Base-by-base conservation (phyloP, 2,797 vertebrate genomes). In the Mycteria americana region DNA sequence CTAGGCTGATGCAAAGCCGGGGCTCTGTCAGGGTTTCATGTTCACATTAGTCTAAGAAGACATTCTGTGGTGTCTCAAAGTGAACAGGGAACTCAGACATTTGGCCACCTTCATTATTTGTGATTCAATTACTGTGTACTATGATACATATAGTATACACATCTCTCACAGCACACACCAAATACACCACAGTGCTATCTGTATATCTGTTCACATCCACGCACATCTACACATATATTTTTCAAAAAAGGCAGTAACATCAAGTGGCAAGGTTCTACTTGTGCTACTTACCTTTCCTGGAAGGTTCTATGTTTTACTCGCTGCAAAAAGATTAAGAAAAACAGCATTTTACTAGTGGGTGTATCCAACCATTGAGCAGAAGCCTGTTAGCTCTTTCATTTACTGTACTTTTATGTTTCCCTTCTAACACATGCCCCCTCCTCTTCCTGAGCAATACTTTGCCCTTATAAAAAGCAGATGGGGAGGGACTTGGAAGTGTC, bases 301-400 rank as follows among this genome's bases (percentile, higher is more conserved):
- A 98, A 97, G 89, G 92, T 95, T 97, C 97, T 98, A 78, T 98
- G 97, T 95, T 98, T 98, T 89, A 98, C 97, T 97, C 98, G 97
- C 98, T 98, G 97, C 72, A 14, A 95, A 98, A 97, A 97, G 88
- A 97, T 93, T 95, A 97, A 97, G 95, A 93, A 93, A 96, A 97
- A 95, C 87, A 96, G 23, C 46, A 31, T 95, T 96, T 97, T 97
- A 97, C 91, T 95, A 90, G 85, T 91, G 79, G 88, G 33, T 88
- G 94, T 85, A 91, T 86, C 89, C 92, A 97, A 37, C 19, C 75
- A 84, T 46, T 63, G 54, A 95, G 35, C 39, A 93, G 82, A 93
- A 95, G 41, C 43, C 62, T 85, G 51, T 60, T 78, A 91, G 37
- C 35, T 30, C 46, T 89, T 88, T 95, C n/a, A 41, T 87, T 97